Evolutionary conservation across 2,113 vertebrate species (phyloP), one percentile per base, ranked within the genome.

Genomic region (Actenoides hombroni): DNA sequence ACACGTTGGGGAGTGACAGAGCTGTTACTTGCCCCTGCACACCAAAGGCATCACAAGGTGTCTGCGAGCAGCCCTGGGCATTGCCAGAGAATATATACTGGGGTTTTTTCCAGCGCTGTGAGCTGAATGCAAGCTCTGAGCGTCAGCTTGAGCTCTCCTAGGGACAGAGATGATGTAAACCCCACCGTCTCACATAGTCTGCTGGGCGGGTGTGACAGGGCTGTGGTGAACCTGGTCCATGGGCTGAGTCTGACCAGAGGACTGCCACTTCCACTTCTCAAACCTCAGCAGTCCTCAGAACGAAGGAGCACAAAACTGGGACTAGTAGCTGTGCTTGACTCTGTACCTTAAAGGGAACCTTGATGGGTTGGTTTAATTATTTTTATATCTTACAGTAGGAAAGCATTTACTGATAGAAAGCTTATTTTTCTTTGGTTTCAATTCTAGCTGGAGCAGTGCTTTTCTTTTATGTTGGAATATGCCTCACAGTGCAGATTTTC

Each of bases 401-500:
- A 92, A 81, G 54, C n/a, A n/a, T 82, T 86, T 83, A 71, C 80
- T 68, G 80, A 73, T 11, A 60, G 80, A 53, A 93, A 77, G 24
- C 35, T 92, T 78, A 53, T 90, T 74, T 51, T 61, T 29, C 48
- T 75, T 78, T 57, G 63, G 51, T 93, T 93, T 96, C 77, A 79
- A 19, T 79, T 49, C 80, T 53, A 73, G 53, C 48, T 71, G 69
- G 18, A 68, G 79, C 76, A 60, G 42, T 75, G 64, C 64, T 91
- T 89, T 93, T 56, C 56, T 90, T 86, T 83, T 91, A 26, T 33
- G 49, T 65, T 69, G 61, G 88, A 91, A 74, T 69, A 79, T 69
- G 77, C 81, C 70, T 92, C 4, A 26, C 88, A 92, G 83, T 74
- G 88, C 83, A 76, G 92, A 94, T 94, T 94, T 96, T 93, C 94